A percentile compares a stretch with the other conserved stretches of the same genome.
These are phyloP conservation scores for Argyra leucocephala DNA, from an alignment of 2,888 invertebrate genomes.

Conservation along the genomic window DNA sequence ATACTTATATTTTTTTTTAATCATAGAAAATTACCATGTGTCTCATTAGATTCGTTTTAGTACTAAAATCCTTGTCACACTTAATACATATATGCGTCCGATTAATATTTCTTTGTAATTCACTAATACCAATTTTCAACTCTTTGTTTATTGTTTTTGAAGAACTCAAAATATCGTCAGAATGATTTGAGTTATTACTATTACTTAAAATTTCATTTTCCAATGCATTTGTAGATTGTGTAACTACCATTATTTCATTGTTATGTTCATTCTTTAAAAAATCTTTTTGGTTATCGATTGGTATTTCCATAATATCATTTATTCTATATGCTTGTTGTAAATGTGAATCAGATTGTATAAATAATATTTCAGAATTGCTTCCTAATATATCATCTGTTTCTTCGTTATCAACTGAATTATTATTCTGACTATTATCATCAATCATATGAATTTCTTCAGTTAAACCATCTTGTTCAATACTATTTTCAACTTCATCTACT, in stretches of 20 bases:
- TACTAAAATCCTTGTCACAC: slow-evolving; percentile 36
- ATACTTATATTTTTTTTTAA: neutral
- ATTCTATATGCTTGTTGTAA: neutral
- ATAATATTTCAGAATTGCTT: neutral
- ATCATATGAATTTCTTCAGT: slow-evolving; percentile 11
- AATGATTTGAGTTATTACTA: neutral
- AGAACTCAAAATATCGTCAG: slow-evolving; percentile 19
- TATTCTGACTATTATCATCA: slow-evolving; percentile 2
- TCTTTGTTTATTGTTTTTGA: slow-evolving; percentile 6
- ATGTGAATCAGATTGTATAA: neutral
- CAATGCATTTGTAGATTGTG: neutral
- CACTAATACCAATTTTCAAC: slow-evolving; percentile 5
- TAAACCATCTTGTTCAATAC: slow-evolving; percentile 10
- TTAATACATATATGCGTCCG: slow-evolving; percentile 29
- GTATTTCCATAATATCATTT: neutral
- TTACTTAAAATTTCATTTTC: neutral
- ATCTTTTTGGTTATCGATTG: slow-evolving; percentile 14
- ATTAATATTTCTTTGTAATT: slow-evolving; percentile 15
- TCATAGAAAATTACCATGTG: slow-evolving; percentile 26
- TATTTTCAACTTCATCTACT: slow-evolving; percentile 10
- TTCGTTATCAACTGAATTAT: neutral
- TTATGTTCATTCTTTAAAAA: slow-evolving; percentile 8
- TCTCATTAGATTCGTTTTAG: slow-evolving; percentile 36
- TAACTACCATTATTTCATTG: neutral
- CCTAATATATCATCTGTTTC: neutral